Conservation (phyloP, 2,113 vertebrate species). For the Genyomyrus donnyi region DNA sequence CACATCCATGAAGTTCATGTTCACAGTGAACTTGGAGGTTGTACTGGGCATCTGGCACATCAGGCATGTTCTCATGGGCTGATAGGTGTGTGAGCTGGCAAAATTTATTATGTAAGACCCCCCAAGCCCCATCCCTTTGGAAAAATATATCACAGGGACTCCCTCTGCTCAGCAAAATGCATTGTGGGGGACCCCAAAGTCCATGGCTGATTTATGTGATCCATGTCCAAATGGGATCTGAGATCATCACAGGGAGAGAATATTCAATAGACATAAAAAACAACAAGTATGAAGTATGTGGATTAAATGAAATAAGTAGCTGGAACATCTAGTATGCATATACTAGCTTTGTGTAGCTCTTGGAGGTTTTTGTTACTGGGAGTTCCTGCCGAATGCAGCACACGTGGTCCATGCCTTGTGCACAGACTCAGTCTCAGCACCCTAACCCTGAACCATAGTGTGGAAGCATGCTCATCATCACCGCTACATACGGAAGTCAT, state of each 20-base stretch:
- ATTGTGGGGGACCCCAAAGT: not conserved
- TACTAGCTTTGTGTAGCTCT: not conserved
- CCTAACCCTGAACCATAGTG: not conserved
- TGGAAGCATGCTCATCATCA: not conserved
- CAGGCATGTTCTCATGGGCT: not conserved
- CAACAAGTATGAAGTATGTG: not conserved
- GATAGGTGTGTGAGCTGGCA: not conserved
- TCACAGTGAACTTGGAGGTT: not conserved
- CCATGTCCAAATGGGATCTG: not conserved
- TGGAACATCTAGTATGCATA: not conserved
- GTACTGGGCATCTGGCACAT: not conserved
- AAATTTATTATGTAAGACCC: not conserved
- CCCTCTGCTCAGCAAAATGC: not conserved
- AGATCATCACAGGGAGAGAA: not conserved
- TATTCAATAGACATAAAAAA: not conserved
- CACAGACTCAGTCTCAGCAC: not conserved
- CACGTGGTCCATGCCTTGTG: not conserved
- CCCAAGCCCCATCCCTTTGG: not conserved
- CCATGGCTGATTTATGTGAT: not conserved
- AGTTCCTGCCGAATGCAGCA: not conserved
- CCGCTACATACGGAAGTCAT: not conserved
- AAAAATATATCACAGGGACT: not conserved
- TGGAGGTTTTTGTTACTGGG: not conserved
- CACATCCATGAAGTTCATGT: not conserved
- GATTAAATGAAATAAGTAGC: not conserved